A percentile compares a stretch with the other conserved stretches of the same genome.
Conservation (phyloP, 2,888 invertebrate species). For the Lampropteryx suffumata region DNA sequence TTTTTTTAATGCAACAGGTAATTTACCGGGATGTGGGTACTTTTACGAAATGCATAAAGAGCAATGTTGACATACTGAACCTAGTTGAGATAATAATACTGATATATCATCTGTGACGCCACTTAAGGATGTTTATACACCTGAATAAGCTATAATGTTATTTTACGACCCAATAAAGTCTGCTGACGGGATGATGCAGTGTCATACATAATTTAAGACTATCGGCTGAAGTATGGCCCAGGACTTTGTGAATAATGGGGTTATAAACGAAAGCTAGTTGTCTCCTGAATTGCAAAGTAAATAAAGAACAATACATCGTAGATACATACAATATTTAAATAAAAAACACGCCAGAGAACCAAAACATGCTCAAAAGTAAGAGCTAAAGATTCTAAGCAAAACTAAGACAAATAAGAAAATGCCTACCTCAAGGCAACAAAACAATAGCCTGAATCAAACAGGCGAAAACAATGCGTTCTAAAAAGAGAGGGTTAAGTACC, state of each 20-base stretch:
- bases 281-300: too few species aligned
- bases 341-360: not conserved
- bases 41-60: too few species aligned
- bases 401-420: conserved; percentile 13
- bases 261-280: not conserved
- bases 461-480: conserved; percentile 45
- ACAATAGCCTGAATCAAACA: conserved; percentile 32
- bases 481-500: conserved; percentile 59
- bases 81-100: not conserved
- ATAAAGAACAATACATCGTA: too few species aligned
- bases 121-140: conserved; percentile 44
- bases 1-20: too few species aligned
- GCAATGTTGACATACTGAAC: not conserved
- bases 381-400: not conserved
- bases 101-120: not conserved
- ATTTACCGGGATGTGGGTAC: too few species aligned
- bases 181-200: conserved; percentile 53
- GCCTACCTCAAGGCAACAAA: conserved; percentile 8
- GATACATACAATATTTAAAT: too few species aligned
- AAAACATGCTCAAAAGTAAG: not conserved
- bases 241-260: conserved; percentile 6
- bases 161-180: conserved; percentile 66
- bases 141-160: conserved; percentile 54
- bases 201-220: conserved; percentile 65
- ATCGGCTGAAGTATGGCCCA: conserved; percentile 32